phyloP scores from a whole-genome alignment of 2,888 invertebrate species.

The Terebella lapidaria region DNA sequence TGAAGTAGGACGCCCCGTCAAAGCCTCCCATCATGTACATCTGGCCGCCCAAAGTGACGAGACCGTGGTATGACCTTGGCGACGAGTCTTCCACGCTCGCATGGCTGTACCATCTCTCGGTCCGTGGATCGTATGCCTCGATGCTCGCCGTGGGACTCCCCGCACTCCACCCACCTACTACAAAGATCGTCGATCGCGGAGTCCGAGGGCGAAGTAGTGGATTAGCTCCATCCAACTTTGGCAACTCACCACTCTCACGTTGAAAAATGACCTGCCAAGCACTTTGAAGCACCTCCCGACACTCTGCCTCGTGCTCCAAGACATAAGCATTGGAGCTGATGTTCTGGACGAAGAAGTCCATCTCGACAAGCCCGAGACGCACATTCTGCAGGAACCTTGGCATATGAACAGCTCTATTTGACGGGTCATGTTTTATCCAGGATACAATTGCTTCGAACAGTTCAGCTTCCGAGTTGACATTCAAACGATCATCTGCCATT shows the following conservation, averaged over 20 bases:
- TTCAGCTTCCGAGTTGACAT: slow-evolving; percentile 17
- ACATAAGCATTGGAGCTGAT: slow-evolving; percentile 9
- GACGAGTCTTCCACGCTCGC: slow-evolving; percentile 62
- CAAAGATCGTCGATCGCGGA: slow-evolving; percentile 50
- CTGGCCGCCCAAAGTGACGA: slow-evolving; percentile 51
- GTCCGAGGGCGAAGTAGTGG: slow-evolving; percentile 65
- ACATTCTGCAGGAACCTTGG: slow-evolving; percentile 14
- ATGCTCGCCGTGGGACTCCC: slow-evolving; percentile 58
- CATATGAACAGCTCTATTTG: slow-evolving; percentile 39
- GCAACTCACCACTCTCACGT: slow-evolving; percentile 10
- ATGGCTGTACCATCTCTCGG: slow-evolving; percentile 72
- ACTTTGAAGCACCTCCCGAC: slow-evolving; percentile 11
- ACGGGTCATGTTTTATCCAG: slow-evolving; percentile 50
- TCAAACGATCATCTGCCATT: slow-evolving; percentile 13
- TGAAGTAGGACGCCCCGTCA: slow-evolving; percentile 54
- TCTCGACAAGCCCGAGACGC: slow-evolving; percentile 15
- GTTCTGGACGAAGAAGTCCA: slow-evolving; percentile 17
- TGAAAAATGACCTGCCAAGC: slow-evolving; percentile 14
- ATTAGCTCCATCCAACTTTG: slow-evolving; percentile 40
- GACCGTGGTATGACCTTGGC: slow-evolving; percentile 73
- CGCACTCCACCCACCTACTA: slow-evolving; percentile 58
- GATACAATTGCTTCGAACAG: slow-evolving; percentile 39
- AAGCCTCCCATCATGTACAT: slow-evolving; percentile 55
- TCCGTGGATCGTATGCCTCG: slow-evolving; percentile 55
- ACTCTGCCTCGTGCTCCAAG: slow-evolving; percentile 3